Conservation (phyloP, 1,140 invertebrate genomes). For the Branchinecta lynchi region DNA sequence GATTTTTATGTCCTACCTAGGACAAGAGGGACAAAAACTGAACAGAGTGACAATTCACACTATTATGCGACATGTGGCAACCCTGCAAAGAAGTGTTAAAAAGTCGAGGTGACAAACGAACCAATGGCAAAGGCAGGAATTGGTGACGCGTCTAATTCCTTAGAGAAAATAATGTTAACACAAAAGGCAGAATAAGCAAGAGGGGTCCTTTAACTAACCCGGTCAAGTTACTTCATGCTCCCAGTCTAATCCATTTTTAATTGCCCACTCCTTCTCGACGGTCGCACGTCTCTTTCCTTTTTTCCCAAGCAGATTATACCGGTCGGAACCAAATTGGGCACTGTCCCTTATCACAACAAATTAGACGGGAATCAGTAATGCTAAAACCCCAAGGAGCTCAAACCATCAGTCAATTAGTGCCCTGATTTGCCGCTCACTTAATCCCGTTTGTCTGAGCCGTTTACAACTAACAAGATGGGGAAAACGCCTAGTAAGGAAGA, state of each 20-base stretch:
- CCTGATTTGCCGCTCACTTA: background rate
- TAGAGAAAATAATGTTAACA: too few relatives aligned
- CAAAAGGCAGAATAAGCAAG: background rate
- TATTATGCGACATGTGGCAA: too few relatives aligned
- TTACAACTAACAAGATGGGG: conserved; percentile 1
- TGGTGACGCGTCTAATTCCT: too few relatives aligned
- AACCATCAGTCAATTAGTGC: conserved; percentile 10
- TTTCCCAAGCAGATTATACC: background rate
- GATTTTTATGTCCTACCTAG: too few relatives aligned
- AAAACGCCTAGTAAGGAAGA: too few relatives aligned
- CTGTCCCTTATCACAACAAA: conserved; percentile 7
- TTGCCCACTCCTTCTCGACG: background rate
- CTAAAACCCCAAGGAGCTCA: background rate
- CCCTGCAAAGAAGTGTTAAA: too few relatives aligned
- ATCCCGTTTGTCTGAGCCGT: conserved; percentile 2
- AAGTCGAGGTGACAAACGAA: too few relatives aligned
- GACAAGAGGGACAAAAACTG: too few relatives aligned
- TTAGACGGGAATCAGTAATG: background rate
- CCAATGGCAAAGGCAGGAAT: too few relatives aligned
- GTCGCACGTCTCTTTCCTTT: background rate
- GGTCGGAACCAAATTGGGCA: background rate
- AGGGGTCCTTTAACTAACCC: background rate
- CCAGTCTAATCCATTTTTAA: background rate
- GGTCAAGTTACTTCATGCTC: background rate
- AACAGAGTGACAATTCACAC: too few relatives aligned